Evolutionary conservation across 2,888 invertebrate species (phyloP), one percentile per base, ranked within the genome.

Genomic region (Eilema depressum): DNA sequence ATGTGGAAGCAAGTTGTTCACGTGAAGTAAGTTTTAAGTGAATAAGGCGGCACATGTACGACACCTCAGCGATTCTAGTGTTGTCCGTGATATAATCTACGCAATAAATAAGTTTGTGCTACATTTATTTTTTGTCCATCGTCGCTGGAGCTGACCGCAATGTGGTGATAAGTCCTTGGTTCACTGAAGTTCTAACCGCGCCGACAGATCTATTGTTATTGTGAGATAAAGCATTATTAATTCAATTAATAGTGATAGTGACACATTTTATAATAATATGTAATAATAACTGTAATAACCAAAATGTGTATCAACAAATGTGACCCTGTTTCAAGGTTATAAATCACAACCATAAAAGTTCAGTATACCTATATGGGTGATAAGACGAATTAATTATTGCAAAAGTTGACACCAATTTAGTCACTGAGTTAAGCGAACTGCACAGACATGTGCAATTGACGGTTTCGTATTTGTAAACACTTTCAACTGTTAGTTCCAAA

Each of bases 1-100:
- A 93, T 93, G 93, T 93, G 93, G 93, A 92, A 87, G 85, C 93
- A 92, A 87, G 90, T 92, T 74, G 88, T 90, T 77, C 84, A 86
- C 71, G 89, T 88, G 62, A 93, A 92, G 93, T 93, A 83, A 89
- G 90, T 89, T 75, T 69, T 63, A 71, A 57, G 64, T 63, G 73
- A 37, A 20, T 20, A 12, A 26, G 7, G 23, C n/a, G 20, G 26
- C 26, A 12, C 26, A 20, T 11, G 20, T 12, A 1, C n/a, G 17
- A 25, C 25, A 20, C 17, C 17, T 25, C 33, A 8, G 25, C 10
- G 0, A 37, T 59, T 53, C 60, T 47, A 61, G 12, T 47, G 56
- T 30, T 30, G 10, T 57, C 17, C 73, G 69, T 74, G 75, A 70
- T 72, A 63, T n/a, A n/a, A n/a, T 37, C 33, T 62, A 56, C 60